Conservation (phyloP, 2,888 invertebrate genomes). For the Drosophila mulleri region DNA sequence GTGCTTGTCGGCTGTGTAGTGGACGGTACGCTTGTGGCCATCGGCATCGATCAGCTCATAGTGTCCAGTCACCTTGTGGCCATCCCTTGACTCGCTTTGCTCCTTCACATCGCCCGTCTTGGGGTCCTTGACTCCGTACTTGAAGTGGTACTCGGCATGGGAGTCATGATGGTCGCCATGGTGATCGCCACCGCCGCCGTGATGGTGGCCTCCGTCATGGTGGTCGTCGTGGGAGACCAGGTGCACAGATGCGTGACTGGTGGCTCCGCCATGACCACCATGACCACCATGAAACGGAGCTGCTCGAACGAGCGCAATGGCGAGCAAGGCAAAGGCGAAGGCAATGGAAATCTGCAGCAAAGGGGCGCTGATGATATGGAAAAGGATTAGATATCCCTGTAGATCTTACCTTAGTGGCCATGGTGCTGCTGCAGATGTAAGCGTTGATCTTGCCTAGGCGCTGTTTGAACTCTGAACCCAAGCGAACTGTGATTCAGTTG, state of each 20-base stretch:
- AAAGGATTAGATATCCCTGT: not conserved
- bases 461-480: conserved; percentile 56
- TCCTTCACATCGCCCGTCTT: conserved; percentile 78
- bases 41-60: conserved; percentile 81
- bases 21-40: conserved; percentile 79
- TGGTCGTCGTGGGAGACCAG: conserved; percentile 73
- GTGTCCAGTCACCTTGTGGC: conserved; percentile 78
- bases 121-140: conserved; percentile 75
- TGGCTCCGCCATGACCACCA: conserved; percentile 43
- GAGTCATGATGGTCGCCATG: conserved; percentile 68
- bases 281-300: conserved; percentile 64
- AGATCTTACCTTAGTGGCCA: conserved; percentile 71
- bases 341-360: conserved; percentile 42
- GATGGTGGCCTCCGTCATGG: conserved; percentile 43
- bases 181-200: conserved; percentile 45
- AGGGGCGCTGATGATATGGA: not conserved
- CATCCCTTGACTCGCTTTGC: conserved; percentile 72
- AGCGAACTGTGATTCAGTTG: conserved; percentile 61
- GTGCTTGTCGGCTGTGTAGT: conserved; percentile 80
- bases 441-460: conserved; percentile 60
- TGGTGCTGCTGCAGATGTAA: conserved; percentile 57
- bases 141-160: conserved; percentile 75
- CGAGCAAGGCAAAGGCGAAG: conserved; percentile 55
- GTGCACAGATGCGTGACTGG: conserved; percentile 75
- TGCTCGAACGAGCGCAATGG: conserved; percentile 48